These are phyloP conservation scores for Baccha elongata DNA, from an alignment of 2,888 invertebrate genomes.

Conservation along the genomic window DNA sequence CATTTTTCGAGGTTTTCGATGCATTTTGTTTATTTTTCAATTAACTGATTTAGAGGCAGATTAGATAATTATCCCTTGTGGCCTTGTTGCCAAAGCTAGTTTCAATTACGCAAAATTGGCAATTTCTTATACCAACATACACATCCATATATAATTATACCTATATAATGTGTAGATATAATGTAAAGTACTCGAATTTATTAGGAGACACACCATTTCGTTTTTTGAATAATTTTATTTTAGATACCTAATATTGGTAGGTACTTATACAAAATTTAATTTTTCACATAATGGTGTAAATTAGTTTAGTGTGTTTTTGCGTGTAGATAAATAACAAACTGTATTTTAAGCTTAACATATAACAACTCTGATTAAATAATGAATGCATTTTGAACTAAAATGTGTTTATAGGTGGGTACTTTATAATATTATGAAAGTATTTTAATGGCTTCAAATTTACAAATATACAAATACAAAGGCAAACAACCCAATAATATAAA, in stretches of 20 bases:
- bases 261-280: background rate
- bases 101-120: conserved; percentile 52
- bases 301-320: conserved; percentile 9
- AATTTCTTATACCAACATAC: background rate
- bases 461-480: no score
- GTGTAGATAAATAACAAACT: background rate
- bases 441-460: no score
- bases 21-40: conserved; percentile 69
- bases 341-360: background rate
- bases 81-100: conserved; percentile 47
- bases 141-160: no score
- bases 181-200: background rate
- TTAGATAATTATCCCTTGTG: conserved; percentile 70
- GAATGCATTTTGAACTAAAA: no score
- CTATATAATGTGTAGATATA: background rate
- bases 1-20: conserved; percentile 34
- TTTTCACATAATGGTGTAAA: background rate
- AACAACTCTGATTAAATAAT: background rate
- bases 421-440: no score
- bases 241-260: no score
- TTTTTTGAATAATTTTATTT: background rate
- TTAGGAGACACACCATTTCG: background rate
- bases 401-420: no score
- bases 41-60: conserved; percentile 68
- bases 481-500: no score